Percentiles rank a stretch among this genome's conserved stretches.
phyloP scores from a whole-genome alignment of 2,888 invertebrate genomes.

The Rhagonycha lutea region DNA sequence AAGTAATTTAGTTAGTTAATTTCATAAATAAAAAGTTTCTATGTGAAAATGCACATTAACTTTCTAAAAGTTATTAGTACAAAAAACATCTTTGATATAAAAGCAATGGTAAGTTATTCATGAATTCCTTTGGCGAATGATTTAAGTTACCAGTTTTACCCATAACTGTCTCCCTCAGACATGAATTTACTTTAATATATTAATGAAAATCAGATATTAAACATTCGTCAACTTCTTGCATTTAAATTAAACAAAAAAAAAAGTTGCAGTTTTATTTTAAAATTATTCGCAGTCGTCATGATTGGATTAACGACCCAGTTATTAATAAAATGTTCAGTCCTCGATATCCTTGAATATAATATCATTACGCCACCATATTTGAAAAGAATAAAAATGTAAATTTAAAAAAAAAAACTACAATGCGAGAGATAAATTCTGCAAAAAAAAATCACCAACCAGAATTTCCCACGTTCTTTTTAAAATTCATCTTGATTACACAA shows the following conservation, averaged over 20 bases:
- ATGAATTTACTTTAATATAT: conserved; percentile 37
- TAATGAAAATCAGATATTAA: conserved; percentile 36
- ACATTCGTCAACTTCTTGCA: conserved; percentile 29
- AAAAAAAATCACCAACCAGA: conserved; percentile 4
- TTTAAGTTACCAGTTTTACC: conserved; percentile 36
- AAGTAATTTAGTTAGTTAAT: background rate
- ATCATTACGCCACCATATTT: background rate
- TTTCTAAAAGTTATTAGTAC: conserved; percentile 29
- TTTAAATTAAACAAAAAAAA: conserved; percentile 23
- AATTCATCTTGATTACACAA: conserved; percentile 43
- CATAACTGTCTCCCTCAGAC: conserved; percentile 35
- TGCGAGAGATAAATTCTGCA: background rate
- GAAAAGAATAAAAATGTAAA: background rate
- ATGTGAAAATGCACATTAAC: conserved; percentile 10
- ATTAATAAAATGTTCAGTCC: conserved; percentile 7
- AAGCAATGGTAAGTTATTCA: conserved; percentile 32
- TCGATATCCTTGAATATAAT: conserved; percentile 9
- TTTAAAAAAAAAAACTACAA: conserved; percentile 1
- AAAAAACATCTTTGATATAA: conserved; percentile 7
- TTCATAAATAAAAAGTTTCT: conserved; percentile 3
- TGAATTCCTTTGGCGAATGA: conserved; percentile 38
- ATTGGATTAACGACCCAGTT: conserved; percentile 12
- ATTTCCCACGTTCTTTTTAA: conserved; percentile 35
- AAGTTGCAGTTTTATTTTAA: conserved; percentile 13
- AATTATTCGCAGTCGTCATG: conserved; percentile 6